Percentiles rank a stretch among this genome's conserved stretches.
Conservation (phyloP, 1,140 invertebrate genomes). For the Colletes gigas region DNA sequence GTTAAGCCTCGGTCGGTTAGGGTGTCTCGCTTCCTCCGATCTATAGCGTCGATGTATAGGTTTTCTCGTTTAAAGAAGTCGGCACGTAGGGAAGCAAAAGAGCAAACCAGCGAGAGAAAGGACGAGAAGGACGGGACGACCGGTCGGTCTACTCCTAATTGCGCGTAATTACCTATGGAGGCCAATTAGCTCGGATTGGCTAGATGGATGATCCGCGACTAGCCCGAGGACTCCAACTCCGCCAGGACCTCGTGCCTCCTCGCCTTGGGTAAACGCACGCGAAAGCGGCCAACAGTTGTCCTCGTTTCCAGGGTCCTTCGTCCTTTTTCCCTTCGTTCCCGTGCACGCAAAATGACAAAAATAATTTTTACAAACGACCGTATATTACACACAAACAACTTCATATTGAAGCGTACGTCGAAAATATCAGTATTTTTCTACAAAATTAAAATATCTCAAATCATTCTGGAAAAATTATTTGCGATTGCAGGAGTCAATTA, state of each 20-base stretch:
- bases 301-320: conserved; percentile 29
- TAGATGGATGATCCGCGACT: conserved; percentile 61
- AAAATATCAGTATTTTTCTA: too few species aligned
- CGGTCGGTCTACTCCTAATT: conserved; percentile 74
- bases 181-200: conserved; percentile 74
- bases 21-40: conserved; percentile 50
- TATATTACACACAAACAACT: neutral
- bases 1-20: conserved; percentile 9
- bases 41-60: conserved; percentile 51
- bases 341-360: conserved; percentile 12
- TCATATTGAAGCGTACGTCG: too few species aligned
- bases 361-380: conserved; percentile 4
- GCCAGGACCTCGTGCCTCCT: conserved; percentile 32
- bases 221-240: conserved; percentile 59
- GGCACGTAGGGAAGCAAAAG: conserved; percentile 23
- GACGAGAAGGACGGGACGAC: conserved; percentile 42
- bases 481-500: too few species aligned
- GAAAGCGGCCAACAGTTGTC: conserved; percentile 41
- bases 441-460: too few species aligned
- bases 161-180: conserved; percentile 77
- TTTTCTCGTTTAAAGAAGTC: conserved; percentile 59
- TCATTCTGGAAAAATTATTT: too few species aligned
- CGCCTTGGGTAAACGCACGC: conserved; percentile 51
- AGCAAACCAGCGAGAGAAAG: conserved; percentile 12
- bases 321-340: neutral